Base-by-base conservation (phyloP, 2,888 invertebrate species). In the Drosophila peninsularis region DNA sequence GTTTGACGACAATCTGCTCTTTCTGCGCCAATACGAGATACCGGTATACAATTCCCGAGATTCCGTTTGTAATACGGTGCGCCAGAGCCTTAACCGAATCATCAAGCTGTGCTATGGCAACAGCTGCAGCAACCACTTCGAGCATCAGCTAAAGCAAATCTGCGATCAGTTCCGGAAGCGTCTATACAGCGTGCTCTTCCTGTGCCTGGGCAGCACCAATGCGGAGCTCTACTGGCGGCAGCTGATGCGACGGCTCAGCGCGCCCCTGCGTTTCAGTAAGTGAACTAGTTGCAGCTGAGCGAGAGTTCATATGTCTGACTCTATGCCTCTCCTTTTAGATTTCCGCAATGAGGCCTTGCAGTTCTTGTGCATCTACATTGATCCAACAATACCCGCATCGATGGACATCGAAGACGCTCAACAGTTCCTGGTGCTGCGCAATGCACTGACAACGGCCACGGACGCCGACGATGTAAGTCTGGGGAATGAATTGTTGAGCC, bases 141-240 rank as follows among this genome's bases (percentile, higher is more conserved):
- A 91, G 57, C 72, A 80, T 17, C 90, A 87, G 14, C 77, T 93
- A 2, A 83, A 89, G 39, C 69, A 87, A 21, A 86, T 91, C 56
- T 88, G 90, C 37, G 89, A 89, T 11, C 80, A 87, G 64, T 91
- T 92, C 47, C 80, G 91, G 14, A 87, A 79, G 54, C 90, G 91
- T 9, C 80, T 93, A 24, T 92, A 86, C 68, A 90, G 89, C 64
- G 91, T 92, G 61, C 80, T 93, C 30, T 69, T 89, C 21, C 80
- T 91, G 19, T 92, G 92, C 58, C 86, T 92, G 50, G 92, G 92
- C 24, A 79, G 86, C 37, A 71, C 70, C 62, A 91, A 92, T 83
- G 90, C 92, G 0, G 90, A 91, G 69, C 71, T 90, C 36, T 92
- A 88, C 63, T 91, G 92, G 90, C 80, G 81, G 32, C 91, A 91